A percentile compares a stretch with the other conserved stretches of the same genome.
Conservation (phyloP, 2,888 invertebrate species). For the Acrobasis suavella region DNA sequence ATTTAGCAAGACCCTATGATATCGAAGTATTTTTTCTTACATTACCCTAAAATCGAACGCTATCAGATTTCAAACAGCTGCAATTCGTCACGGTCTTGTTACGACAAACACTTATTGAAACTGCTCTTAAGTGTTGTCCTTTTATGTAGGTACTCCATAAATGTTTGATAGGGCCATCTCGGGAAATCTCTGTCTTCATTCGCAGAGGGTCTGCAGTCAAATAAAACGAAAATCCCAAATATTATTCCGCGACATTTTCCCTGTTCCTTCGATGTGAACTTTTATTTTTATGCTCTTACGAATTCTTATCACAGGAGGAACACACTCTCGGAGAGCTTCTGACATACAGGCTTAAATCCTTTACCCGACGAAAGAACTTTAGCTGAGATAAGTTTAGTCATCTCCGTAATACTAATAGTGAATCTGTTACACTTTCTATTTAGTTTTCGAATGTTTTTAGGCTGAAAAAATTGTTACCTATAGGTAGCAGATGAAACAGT, state of each 20-base stretch:
- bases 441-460: too few species aligned
- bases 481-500: too few species aligned
- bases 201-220: conserved; percentile 80
- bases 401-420: conserved; percentile 19
- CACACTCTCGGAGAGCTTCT: conserved; percentile 74
- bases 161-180: conserved; percentile 82
- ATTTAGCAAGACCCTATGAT: not conserved
- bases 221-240: conserved; percentile 81
- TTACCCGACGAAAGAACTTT: conserved; percentile 60
- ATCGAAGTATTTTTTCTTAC: not conserved
- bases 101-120: conserved; percentile 77
- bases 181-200: conserved; percentile 81
- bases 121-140: conserved; percentile 80
- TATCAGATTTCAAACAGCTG: conserved; percentile 29
- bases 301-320: conserved; percentile 79
- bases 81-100: conserved; percentile 50
- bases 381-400: conserved; percentile 53
- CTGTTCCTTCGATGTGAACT: conserved; percentile 79
- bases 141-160: conserved; percentile 81
- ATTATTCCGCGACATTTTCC: conserved; percentile 80
- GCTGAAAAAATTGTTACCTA: too few species aligned
- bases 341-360: conserved; percentile 76
- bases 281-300: conserved; percentile 81
- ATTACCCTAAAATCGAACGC: conserved; percentile 13
- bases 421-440: conserved; percentile 7